phyloP scores from a whole-genome alignment of 2,888 invertebrate genomes.

The Acanthosepion lycidas region DNA sequence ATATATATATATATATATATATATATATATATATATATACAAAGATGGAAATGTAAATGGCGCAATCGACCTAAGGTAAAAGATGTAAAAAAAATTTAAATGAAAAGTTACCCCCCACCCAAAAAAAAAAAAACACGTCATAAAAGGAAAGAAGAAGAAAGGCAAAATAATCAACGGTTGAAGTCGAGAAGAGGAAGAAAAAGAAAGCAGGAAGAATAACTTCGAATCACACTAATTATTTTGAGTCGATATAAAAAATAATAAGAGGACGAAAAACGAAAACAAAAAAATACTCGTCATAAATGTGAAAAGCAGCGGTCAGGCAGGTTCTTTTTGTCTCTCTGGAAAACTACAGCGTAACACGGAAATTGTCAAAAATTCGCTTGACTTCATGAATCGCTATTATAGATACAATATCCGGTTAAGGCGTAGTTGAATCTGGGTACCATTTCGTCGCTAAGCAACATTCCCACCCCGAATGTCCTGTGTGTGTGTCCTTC shows the following conservation, averaged over 20 bases:
- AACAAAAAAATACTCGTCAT: background rate
- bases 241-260: background rate
- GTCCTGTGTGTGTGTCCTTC: background rate
- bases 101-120: too few species aligned
- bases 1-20: too few species aligned
- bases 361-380: background rate
- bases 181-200: background rate
- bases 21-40: too few species aligned
- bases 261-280: too few species aligned
- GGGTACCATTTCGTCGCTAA: background rate
- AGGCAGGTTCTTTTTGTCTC: background rate
- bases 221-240: background rate
- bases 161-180: accelerated
- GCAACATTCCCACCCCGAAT: background rate
- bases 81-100: too few species aligned
- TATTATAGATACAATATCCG: background rate
- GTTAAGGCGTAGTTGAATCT: background rate
- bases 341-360: background rate
- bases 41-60: too few species aligned
- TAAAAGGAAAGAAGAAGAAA: background rate
- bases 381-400: background rate
- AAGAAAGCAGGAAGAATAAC: background rate
- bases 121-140: too few species aligned
- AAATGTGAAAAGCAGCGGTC: background rate
- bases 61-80: too few species aligned